Evolutionary conservation across 2,113 vertebrate genomes (phyloP).

Genomic region (Sisor rabdophorus): DNA sequence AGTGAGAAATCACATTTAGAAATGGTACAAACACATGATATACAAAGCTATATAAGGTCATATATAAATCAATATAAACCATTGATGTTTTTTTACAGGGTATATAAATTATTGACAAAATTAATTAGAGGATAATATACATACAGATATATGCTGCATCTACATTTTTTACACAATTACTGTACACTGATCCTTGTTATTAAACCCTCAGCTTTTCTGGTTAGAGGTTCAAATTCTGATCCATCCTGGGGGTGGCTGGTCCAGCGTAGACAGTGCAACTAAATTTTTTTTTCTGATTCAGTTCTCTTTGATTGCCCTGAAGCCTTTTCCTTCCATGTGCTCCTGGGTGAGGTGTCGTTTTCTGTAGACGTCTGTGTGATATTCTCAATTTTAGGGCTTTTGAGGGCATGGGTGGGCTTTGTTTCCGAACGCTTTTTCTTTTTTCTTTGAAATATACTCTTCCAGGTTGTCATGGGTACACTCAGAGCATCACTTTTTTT

Average conservation of each 20-base stretch:
- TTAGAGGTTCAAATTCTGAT: background rate
- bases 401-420: constrained; percentile 11
- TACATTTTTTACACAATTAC: constrained; percentile 38
- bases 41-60: constrained; percentile 39
- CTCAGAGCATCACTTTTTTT: constrained; percentile 9
- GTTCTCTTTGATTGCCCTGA: constrained; percentile 6
- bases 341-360: background rate
- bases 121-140: constrained; percentile 39
- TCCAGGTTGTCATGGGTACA: constrained; percentile 42
- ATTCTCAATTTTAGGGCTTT: background rate
- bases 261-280: background rate
- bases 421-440: constrained; percentile 29
- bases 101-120: constrained; percentile 41
- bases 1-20: constrained; percentile 37
- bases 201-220: constrained; percentile 1
- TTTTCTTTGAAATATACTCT: constrained; percentile 41
- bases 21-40: constrained; percentile 46
- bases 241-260: background rate
- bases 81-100: constrained; percentile 14
- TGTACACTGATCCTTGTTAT: background rate
- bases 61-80: constrained; percentile 46
- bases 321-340: constrained; percentile 36
- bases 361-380: background rate
- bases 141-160: constrained; percentile 38
- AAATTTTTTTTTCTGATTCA: constrained; percentile 1